A percentile compares a stretch with the other conserved stretches of the same genome.
phyloP scores from a whole-genome alignment of 2,113 vertebrate species.

The Entelurus aequoreus region DNA sequence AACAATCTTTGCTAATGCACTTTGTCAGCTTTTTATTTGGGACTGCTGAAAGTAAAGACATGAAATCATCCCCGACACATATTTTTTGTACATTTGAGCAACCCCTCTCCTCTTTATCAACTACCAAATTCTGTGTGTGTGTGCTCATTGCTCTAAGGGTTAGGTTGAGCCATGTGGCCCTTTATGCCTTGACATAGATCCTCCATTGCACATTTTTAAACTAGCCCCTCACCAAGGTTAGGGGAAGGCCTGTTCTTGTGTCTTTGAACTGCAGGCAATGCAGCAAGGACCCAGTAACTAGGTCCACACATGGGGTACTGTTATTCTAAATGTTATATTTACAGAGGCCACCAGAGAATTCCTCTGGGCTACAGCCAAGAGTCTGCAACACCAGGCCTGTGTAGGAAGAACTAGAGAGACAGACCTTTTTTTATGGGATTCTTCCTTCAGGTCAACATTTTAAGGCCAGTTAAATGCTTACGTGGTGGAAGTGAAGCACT shows the following conservation, averaged over 20 bases:
- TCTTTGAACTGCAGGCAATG: conserved; percentile 48
- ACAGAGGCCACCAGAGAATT: conserved; percentile 70
- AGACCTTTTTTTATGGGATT: conserved; percentile 21
- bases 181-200: conserved; percentile 32
- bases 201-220: conserved; percentile 33
- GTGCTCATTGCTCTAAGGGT: conserved; percentile 34
- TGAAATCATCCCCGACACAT: not conserved
- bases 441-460: conserved; percentile 40
- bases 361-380: conserved; percentile 66
- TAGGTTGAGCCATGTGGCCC: conserved; percentile 22
- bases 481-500: conserved; percentile 28
- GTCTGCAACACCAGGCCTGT: conserved; percentile 44
- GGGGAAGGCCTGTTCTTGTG: conserved; percentile 51
- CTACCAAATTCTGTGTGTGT: conserved; percentile 16
- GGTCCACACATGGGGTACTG: conserved; percentile 66
- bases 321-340: conserved; percentile 74
- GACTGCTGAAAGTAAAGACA: conserved; percentile 36
- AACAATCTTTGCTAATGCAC: conserved; percentile 59
- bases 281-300: conserved; percentile 65
- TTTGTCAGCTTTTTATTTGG: conserved; percentile 40
- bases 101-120: conserved; percentile 10
- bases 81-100: conserved; percentile 12
- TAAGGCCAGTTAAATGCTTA: conserved; percentile 45
- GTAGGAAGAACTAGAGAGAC: conserved; percentile 39
- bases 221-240: conserved; percentile 52